Base-by-base conservation (phyloP, 2,888 invertebrate species). In the Tryphoninae sp. region DNA sequence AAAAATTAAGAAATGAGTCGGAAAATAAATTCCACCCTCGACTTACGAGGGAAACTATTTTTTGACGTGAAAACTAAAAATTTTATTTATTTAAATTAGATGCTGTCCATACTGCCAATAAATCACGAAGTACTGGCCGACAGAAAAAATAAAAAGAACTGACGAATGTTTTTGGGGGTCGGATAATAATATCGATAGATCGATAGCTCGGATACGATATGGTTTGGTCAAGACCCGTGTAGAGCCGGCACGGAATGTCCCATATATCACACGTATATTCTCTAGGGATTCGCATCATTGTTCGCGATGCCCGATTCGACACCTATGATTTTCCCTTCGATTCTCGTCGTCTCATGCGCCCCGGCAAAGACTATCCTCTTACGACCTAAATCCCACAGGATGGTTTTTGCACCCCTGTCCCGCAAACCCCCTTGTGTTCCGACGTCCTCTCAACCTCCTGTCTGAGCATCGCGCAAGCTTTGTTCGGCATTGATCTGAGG, bases 401-500 rank as follows among this genome's bases (percentile, higher is more conserved):
- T 83, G 83, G 79, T 85, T 85, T 84, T 85, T 85, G 78, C 83
- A 80, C 81, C 76, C 77, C 62, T 71, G 42, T 62, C 19, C 19
- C 8, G 26, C 55, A 7, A n/a, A 4, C 7, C 55, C 55, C 55
- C 45, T 45, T 42, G 26, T 13, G 19, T 51, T 22, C 26, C 4
- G 4, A 19, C 64, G 51, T 53, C 40, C 53, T 55, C 42, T 59
- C n/a, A 8, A n/a, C 33, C n/a, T 8, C 16, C 49, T 71, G 51
- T 81, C 59, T 33, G 45, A 59, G 33, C 69, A 69, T 71, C 71
- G 74, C 51, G 64, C 73, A 75, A 82, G 83, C 83, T 83, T 84
- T 83, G 84, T 84, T 84, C 84, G 68, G 71, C 81, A 85, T 84
- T 78, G 83, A 85, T 85, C 84, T 82, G 65, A 77, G 82, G 49